Evolutionary conservation across 2,113 vertebrate genomes (phyloP).

Genomic region (Delphinus delphis): DNA sequence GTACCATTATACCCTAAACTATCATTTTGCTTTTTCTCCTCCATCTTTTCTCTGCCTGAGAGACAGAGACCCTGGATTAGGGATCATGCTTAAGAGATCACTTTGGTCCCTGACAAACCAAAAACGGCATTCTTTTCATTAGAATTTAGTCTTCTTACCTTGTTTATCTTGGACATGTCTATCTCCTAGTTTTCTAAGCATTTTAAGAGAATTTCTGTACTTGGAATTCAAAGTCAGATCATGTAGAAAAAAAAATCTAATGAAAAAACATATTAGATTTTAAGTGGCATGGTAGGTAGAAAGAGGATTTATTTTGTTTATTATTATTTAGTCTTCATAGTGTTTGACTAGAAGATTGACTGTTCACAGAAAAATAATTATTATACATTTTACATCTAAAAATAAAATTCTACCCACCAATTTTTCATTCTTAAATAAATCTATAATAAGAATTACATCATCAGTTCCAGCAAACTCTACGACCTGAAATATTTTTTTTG

Average conservation of each 20-base stretch:
- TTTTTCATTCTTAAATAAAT: conserved; percentile 42
- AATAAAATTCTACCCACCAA: not conserved
- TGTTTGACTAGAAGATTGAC: conserved; percentile 33
- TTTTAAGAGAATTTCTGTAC: not conserved
- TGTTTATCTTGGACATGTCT: not conserved
- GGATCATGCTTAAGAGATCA: not conserved
- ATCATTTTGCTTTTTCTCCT: not conserved
- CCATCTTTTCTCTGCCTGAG: not conserved
- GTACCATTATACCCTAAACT: not conserved
- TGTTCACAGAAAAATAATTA: conserved; percentile 29
- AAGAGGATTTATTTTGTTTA: conserved; percentile 21
- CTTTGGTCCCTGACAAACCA: not conserved
- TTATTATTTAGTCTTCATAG: not conserved
- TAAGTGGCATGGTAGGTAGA: not conserved
- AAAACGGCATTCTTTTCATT: not conserved
- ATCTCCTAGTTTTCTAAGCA: not conserved
- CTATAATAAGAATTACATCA: conserved; percentile 23
- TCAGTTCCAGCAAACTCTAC: conserved; percentile 3
- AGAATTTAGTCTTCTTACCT: not conserved
- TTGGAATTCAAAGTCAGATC: conserved; percentile 15
- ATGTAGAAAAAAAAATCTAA: not conserved
- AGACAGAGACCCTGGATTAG: not conserved
- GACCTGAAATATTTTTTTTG: conserved; percentile 32
- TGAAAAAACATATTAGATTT: conserved; percentile 32
- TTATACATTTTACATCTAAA: conserved; percentile 16